Percentiles rank a stretch among this genome's conserved stretches.
Evolutionary conservation across 2,797 vertebrate genomes (phyloP).

Genomic region (Fistularia commersonii): DNA sequence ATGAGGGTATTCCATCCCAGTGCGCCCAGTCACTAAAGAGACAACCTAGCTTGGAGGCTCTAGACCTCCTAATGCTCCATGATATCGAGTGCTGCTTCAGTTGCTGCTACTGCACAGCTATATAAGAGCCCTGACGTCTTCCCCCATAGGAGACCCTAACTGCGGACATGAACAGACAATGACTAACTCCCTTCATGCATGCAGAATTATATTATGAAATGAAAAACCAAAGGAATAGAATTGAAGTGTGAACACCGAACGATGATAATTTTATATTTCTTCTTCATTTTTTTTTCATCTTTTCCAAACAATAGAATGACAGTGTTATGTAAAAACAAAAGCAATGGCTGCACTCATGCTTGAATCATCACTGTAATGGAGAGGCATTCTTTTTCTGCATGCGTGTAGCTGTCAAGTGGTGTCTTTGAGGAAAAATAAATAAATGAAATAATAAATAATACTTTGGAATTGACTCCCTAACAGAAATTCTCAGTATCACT

Average conservation of each 20-base stretch:
- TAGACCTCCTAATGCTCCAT: conserved; percentile 33
- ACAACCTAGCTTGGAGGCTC: conserved; percentile 33
- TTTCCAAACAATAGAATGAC: conserved; percentile 29
- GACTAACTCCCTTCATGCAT: conserved; percentile 56
- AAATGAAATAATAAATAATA: conserved; percentile 20
- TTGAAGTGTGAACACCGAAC: conserved; percentile 50
- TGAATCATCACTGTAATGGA: conserved; percentile 46
- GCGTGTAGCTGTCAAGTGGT: conserved; percentile 21
- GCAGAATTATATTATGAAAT: conserved; percentile 52
- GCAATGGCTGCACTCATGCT: conserved; percentile 20
- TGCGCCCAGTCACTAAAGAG: conserved; percentile 43
- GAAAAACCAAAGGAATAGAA: conserved; percentile 46
- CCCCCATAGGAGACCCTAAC: conserved; percentile 14
- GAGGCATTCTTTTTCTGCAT: conserved; percentile 23
- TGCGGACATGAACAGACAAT: conserved; percentile 20
- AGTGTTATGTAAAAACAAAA: conserved; percentile 31
- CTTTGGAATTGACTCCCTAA: conserved; percentile 21
- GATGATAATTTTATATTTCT: conserved; percentile 43
- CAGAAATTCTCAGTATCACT: conserved; percentile 11
- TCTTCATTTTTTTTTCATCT: conserved; percentile 29
- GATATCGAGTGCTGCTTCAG: conserved; percentile 29
- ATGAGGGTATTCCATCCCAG: conserved; percentile 34
- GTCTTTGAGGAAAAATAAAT: conserved; percentile 2
- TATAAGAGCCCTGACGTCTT: conserved; percentile 17
- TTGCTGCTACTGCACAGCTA: conserved; percentile 12